Evolutionary conservation across 2,113 vertebrate genomes (phyloP).

Genomic region (Aramus guarauna): DNA sequence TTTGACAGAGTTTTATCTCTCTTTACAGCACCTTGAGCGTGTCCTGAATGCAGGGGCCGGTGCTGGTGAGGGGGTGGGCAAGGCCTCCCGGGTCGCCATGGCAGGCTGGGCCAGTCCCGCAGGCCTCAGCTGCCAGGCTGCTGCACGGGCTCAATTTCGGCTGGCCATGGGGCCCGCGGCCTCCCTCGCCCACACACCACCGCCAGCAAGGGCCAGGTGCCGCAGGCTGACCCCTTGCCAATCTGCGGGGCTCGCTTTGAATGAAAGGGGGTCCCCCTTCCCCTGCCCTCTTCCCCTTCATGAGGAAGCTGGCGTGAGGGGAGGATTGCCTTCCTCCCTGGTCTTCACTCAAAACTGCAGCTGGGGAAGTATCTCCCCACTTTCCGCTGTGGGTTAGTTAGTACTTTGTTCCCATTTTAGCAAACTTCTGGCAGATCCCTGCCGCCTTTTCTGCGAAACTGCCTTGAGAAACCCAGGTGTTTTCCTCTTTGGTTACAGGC

Average conservation of each 20-base stretch:
- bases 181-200: not conserved
- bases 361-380: not conserved
- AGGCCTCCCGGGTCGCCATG: not conserved
- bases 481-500: not conserved
- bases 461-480: not conserved
- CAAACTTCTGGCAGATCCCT: not conserved
- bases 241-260: not conserved
- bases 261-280: not conserved
- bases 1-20: not conserved
- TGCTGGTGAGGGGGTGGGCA: not conserved
- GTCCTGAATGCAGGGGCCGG: rapidly evolving
- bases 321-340: not conserved
- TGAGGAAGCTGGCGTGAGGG: not conserved
- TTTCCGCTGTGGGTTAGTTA: not conserved
- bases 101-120: rapidly evolving
- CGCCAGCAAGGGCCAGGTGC: not conserved
- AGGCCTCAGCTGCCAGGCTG: not conserved
- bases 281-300: not conserved
- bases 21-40: not conserved
- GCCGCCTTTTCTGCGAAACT: not conserved
- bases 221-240: not conserved
- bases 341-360: not conserved
- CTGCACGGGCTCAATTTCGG: rapidly evolving
- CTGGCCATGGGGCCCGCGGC: not conserved
- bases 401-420: not conserved